Evolutionary conservation across 2,888 invertebrate genomes (phyloP), one percentile per base, ranked within the genome.

Genomic region (Euclidia mi): DNA sequence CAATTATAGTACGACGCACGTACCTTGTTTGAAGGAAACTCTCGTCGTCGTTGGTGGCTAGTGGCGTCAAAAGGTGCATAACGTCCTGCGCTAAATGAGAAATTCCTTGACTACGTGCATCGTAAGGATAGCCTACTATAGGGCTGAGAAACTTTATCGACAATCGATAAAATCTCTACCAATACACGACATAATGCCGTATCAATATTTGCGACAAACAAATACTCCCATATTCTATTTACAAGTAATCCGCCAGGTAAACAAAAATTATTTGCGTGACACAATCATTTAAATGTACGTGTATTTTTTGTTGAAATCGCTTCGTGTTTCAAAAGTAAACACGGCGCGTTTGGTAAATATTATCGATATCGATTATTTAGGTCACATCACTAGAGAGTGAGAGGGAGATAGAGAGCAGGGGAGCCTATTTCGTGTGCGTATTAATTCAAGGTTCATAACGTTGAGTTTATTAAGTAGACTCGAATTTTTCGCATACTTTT

Each of bases 381-480:
- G 69, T 38, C 35, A 31, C 84, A 66, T 55, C 81, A 58, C 76
- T 82, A 79, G 10, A 15, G 42, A n/a, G n/a, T n/a, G n/a, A n/a
- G n/a, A n/a, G n/a, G n/a, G n/a, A n/a, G n/a, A n/a, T n/a, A n/a
- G n/a, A 58, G 61, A 56, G 61, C 63, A 28, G 48, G 70, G 68
- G 61, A 71, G 75, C 62, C 72, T 78, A 75, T 79, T 76, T 74
- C 70, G 64, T 64, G 75, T 76, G 76, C 71, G 79, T 78, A 85
- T 84, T 87, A 88, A 88, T 85, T 85, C 79, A 76, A 81, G 74
- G 75, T 78, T 76, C 74, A 84, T 85, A 85, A 87, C 82, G 68
- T 77, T 75, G 71, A 74, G 84, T 84, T 88, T 89, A 90, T 89
- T 89, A 89, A 87, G 84, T 80, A 79, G 80, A 81, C 81, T 78